Percentiles rank a stretch among this genome's conserved stretches.
Evolutionary conservation across 2,797 vertebrate genomes (phyloP).

Genomic region (Acanthurus tractus): DNA sequence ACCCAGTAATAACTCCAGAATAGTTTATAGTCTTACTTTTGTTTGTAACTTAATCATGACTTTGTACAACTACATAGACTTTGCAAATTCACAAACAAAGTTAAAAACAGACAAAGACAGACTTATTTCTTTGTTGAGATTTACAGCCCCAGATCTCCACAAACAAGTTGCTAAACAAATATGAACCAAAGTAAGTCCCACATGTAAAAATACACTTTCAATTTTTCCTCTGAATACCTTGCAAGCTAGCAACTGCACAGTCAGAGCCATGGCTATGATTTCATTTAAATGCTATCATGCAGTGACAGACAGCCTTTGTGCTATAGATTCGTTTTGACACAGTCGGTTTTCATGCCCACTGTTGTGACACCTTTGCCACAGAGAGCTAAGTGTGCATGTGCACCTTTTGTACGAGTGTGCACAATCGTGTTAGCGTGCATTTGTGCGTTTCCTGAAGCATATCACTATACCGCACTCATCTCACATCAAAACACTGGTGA

Average conservation of each 20-base stretch:
- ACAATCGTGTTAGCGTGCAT: conserved; percentile 12
- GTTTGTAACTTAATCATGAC: not conserved
- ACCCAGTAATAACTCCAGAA: conserved; percentile 6
- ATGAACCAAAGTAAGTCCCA: not conserved
- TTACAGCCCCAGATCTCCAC: not conserved
- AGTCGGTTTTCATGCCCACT: conserved; percentile 50
- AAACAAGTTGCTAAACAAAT: not conserved
- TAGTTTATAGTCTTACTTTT: not conserved
- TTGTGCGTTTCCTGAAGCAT: conserved; percentile 36
- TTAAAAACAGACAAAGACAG: not conserved
- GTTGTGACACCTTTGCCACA: conserved; percentile 61
- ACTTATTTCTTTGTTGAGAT: not conserved
- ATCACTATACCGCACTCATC: conserved; percentile 44
- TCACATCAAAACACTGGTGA: conserved; percentile 69
- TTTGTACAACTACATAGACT: not conserved
- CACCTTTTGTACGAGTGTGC: conserved; percentile 32
- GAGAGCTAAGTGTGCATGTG: conserved; percentile 31
- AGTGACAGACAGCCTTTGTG: conserved; percentile 39
- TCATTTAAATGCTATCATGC: conserved; percentile 30
- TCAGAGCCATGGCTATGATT: conserved; percentile 10
- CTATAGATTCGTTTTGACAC: conserved; percentile 53
- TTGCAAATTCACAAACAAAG: not conserved
- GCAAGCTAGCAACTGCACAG: conserved; percentile 16
- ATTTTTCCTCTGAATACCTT: conserved; percentile 2
- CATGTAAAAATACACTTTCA: not conserved